Conservation (phyloP, 2,797 vertebrate species). For the Pantherophis alleghaniensis region DNA sequence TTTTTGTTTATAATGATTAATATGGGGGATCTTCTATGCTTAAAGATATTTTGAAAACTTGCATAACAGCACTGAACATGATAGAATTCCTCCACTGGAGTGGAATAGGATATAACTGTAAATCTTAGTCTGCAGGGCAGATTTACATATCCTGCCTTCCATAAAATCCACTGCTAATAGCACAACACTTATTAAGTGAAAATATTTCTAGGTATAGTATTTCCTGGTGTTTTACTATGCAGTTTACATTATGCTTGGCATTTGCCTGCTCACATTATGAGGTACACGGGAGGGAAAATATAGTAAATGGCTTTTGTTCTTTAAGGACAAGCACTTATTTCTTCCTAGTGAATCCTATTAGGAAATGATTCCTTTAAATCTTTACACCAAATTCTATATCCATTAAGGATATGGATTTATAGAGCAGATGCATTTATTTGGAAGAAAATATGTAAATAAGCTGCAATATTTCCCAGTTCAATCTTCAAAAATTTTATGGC, state of each 20-base stretch:
- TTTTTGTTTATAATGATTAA: conserved; percentile 52
- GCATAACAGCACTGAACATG: conserved; percentile 63
- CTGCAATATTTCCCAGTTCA: conserved; percentile 12
- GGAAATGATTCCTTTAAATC: conserved; percentile 63
- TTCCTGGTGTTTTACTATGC: conserved; percentile 71
- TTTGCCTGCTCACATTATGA: conserved; percentile 67
- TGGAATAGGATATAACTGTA: conserved; percentile 63
- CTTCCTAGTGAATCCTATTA: conserved; percentile 55
- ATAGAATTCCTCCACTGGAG: conserved; percentile 65
- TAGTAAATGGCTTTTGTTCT: conserved; percentile 67
- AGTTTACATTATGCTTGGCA: conserved; percentile 71
- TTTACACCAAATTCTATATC: conserved; percentile 51
- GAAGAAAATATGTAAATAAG: conserved; percentile 42
- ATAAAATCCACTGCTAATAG: conserved; percentile 76
- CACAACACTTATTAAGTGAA: conserved; percentile 75
- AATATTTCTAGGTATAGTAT: conserved; percentile 70
- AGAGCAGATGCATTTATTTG: background rate
- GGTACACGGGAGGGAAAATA: conserved; percentile 64
- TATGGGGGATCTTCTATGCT: conserved; percentile 50
- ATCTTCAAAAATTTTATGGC: conserved; percentile 3
- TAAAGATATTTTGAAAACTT: conserved; percentile 62
- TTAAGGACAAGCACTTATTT: conserved; percentile 71
- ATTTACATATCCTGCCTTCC: conserved; percentile 72
- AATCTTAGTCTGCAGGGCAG: conserved; percentile 74
- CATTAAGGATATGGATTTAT: conserved; percentile 46